Evolutionary conservation across 2,888 invertebrate species (phyloP), one percentile per base, ranked within the genome.

Genomic region (Drosophila koepferae): DNA sequence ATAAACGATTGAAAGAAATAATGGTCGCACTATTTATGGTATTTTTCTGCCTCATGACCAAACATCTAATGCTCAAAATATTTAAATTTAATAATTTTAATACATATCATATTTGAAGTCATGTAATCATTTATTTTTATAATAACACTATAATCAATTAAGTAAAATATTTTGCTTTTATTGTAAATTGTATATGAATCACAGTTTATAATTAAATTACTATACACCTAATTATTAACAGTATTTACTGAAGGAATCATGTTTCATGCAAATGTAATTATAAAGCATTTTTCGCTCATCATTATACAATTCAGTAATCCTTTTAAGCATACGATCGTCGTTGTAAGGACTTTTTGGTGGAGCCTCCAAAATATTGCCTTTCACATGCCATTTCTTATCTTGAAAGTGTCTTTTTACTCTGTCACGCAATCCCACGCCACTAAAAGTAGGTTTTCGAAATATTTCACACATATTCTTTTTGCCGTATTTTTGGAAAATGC

Each of bases 391-490:
- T 36, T 86, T 89, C 7, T 77, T 40, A 12, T 68, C 65, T 7
- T 49, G 9, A 14, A 90, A 85, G 54, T 77, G 63, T 6, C 67
- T 63, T 44, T 86, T 90, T 1, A 90, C 86, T 46, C 59, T 65
- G 7, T 65, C 67, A 3, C 86, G 71, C 28, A 85, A 23, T 2
- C 56, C 71, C 14, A 65, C 36, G 2, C 85, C 85, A n/a, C 86
- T 82, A 20, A 72, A 88, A 0, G 78, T 58, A 1, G 83, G 78
- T 3, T 77, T 86, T 3, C 86, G 73, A 38, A 88, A 88, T 44
- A 85, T 60, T 31, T 85, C 85, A 23, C 64, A 75, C 68, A 88
- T 59, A 49, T 85, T 88, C 67, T 82, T 86, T 34, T 90, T 90
- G 2, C 88, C 85, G 40, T 77, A 90, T 55, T 82, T 86, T 36